A percentile compares a stretch with the other conserved stretches of the same genome.
phyloP scores from a whole-genome alignment of 2,888 invertebrate genomes.

The Acheta domesticus region DNA sequence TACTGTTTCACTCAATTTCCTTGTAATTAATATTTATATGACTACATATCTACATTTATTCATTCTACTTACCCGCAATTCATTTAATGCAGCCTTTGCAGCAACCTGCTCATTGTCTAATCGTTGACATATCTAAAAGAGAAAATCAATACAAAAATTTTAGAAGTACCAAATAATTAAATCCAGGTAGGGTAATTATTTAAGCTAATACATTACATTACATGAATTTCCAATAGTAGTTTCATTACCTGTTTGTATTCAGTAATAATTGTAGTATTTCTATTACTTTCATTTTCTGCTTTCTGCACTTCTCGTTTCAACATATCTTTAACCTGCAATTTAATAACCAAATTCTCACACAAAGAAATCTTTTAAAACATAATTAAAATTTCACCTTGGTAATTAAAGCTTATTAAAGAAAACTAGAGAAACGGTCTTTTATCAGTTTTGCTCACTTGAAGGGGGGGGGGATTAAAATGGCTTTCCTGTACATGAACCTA shows the following conservation, averaged over 20 bases:
- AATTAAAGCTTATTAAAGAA: background rate
- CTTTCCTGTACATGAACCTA: too few relatives aligned
- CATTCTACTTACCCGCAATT: conserved; percentile 59
- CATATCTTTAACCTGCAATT: conserved; percentile 66
- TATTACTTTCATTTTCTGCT: conserved; percentile 66
- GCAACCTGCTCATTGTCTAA: conserved; percentile 76
- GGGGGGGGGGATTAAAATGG: too few relatives aligned
- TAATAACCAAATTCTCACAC: conserved; percentile 25
- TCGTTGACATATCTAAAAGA: conserved; percentile 72
- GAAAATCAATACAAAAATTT: conserved; percentile 46
- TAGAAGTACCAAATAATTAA: too few relatives aligned
- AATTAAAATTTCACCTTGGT: too few relatives aligned
- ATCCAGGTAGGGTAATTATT: too few relatives aligned
- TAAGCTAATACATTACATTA: too few relatives aligned
- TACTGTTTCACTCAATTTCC: too few relatives aligned
- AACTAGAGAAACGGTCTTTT: background rate
- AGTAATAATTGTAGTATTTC: conserved; percentile 76
- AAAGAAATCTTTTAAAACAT: background rate
- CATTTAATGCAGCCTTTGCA: conserved; percentile 58
- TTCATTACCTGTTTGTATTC: conserved; percentile 77
- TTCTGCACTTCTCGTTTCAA: conserved; percentile 71
- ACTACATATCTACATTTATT: background rate
- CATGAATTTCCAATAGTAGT: background rate
- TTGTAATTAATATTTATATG: too few relatives aligned
- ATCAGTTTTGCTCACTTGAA: too few relatives aligned